These are phyloP conservation scores for Coelogynopora nodosa DNA, from an alignment of 2,888 invertebrate species.

Conservation along the genomic window DNA sequence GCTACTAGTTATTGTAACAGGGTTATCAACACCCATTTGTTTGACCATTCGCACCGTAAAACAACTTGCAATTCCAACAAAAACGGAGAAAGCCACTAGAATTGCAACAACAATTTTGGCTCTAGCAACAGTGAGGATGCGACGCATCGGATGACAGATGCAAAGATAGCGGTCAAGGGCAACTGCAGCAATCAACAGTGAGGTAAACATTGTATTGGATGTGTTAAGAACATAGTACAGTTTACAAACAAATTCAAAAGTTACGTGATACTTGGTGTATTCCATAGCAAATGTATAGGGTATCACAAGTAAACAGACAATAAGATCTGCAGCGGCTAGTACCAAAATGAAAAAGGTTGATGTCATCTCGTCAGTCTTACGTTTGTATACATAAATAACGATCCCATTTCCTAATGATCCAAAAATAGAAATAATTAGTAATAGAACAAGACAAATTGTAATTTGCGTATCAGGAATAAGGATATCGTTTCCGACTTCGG, in stretches of 20 bases:
- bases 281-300: slow-evolving; percentile 34
- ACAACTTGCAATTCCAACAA: background rate
- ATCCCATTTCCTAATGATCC: slow-evolving; percentile 29
- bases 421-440: background rate
- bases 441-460: background rate
- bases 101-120: background rate
- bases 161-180: slow-evolving; percentile 40
- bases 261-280: slow-evolving; percentile 2
- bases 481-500: background rate
- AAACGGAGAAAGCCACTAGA: background rate
- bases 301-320: slow-evolving; percentile 33
- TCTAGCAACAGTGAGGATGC: slow-evolving; percentile 25
- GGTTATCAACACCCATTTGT: background rate
- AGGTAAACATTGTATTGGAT: slow-evolving; percentile 32
- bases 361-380: slow-evolving; percentile 16
- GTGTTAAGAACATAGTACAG: slow-evolving; percentile 36
- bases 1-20: background rate
- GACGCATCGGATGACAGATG: slow-evolving; percentile 34
- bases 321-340: slow-evolving; percentile 26
- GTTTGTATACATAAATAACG: slow-evolving; percentile 32
- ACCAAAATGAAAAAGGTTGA: slow-evolving; percentile 32
- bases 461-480: background rate
- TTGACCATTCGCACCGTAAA: background rate
- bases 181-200: slow-evolving; percentile 31
- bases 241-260: slow-evolving; percentile 25